Conservation (phyloP, 2,113 vertebrate genomes). For the Ammodytes marinus region DNA sequence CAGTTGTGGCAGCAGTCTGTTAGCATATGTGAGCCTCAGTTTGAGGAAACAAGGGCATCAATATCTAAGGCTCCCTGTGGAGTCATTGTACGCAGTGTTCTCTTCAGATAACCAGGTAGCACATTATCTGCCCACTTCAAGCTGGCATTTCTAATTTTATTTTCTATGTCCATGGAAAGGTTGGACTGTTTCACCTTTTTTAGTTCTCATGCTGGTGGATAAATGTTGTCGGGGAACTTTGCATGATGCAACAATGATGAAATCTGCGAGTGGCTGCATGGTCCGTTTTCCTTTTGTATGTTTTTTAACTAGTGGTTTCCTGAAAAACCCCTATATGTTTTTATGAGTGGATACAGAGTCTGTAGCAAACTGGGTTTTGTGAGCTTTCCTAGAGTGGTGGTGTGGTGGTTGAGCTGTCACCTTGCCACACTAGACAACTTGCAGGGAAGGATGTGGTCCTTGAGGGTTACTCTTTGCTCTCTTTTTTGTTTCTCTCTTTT, state of each 20-base stretch:
- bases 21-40: constrained; percentile 38
- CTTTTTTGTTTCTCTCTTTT: constrained; percentile 28
- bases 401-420: constrained; percentile 67
- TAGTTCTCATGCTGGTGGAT: neutral
- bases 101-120: constrained; percentile 31
- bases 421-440: constrained; percentile 64
- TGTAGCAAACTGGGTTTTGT: constrained; percentile 52
- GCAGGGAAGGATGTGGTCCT: constrained; percentile 64
- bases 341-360: constrained; percentile 41
- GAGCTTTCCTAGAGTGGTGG: constrained; percentile 58
- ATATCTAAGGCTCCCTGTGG: constrained; percentile 49
- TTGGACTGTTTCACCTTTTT: constrained; percentile 27
- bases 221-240: constrained; percentile 17
- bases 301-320: constrained; percentile 40
- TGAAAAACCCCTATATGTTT: constrained; percentile 56
- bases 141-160: constrained; percentile 19
- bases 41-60: constrained; percentile 59
- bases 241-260: constrained; percentile 43
- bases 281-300: neutral
- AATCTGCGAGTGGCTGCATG: constrained; percentile 32
- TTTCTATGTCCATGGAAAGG: neutral
- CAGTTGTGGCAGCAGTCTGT: no score
- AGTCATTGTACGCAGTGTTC: constrained; percentile 33
- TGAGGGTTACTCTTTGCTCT: constrained; percentile 40
- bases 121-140: constrained; percentile 13